These are phyloP conservation scores for Amphiprion percula DNA, from an alignment of 2,113 vertebrate genomes.

Conservation along the genomic window DNA sequence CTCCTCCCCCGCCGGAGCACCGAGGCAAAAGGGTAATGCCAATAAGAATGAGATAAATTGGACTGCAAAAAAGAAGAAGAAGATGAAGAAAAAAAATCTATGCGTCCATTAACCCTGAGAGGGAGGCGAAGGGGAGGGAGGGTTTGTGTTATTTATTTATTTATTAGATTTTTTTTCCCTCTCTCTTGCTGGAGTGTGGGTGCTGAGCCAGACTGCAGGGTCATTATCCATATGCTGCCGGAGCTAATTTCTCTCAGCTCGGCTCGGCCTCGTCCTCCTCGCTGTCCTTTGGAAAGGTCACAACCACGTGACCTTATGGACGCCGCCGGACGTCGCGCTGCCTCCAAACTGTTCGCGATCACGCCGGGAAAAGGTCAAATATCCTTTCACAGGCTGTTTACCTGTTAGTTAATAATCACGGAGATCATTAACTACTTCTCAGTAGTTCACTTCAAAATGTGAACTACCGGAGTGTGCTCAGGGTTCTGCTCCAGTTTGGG, in stretches of 20 bases:
- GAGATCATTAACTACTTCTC: not conserved
- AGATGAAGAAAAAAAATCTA: conserved; percentile 49
- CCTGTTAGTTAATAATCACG: not conserved
- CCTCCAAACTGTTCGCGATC: conserved; percentile 1
- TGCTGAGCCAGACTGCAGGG: conserved; percentile 45
- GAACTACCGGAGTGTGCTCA: too few relatives aligned
- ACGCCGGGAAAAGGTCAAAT: not conserved
- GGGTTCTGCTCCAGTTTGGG: too few relatives aligned
- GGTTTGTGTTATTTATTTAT: not conserved
- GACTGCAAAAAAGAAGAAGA: conserved; percentile 46
- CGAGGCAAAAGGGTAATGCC: conserved; percentile 71
- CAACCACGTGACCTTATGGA: conserved; percentile 28
- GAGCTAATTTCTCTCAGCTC: conserved; percentile 47
- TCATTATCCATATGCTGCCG: conserved; percentile 58
- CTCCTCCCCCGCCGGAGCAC: conserved; percentile 43
- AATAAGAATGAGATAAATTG: conserved; percentile 75
- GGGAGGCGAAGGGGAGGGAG: not conserved
- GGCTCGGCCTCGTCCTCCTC: conserved; percentile 19
- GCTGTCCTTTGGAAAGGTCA: conserved; percentile 56
- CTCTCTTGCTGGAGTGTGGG: conserved; percentile 19
- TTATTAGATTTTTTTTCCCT: not conserved
- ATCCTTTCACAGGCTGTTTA: not conserved
- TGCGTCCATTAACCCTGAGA: conserved; percentile 62
- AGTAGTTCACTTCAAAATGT: too few relatives aligned
- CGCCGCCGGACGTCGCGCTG: conserved; percentile 13